Evolutionary conservation across 2,888 invertebrate species (phyloP), one percentile per base, ranked within the genome.

Genomic region (Ochropacha duplaris): DNA sequence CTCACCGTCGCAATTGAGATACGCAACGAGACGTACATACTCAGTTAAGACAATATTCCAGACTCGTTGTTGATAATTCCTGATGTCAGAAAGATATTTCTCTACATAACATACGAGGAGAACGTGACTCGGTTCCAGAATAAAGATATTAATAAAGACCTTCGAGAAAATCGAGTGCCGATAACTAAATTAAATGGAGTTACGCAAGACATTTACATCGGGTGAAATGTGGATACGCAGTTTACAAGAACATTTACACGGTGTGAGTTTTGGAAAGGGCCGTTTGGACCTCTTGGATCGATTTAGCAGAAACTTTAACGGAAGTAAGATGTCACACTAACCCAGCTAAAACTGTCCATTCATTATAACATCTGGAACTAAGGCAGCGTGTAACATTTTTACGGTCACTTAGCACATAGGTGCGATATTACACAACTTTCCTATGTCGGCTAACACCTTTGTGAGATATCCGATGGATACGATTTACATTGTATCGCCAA

Each of bases 361-460:
- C 66, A 73, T 67, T 66, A 67, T 54, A 68, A 72, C 60, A 65
- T 72, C 61, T 73, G 68, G 61, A 58, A 71, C 64, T 66, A 69
- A 71, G 68, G 70, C 66, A 63, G 66, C 66, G 70, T 61, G 70
- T 72, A 74, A 74, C 69, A 72, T 19, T 19, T 74, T 78, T 74
- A 76, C 73, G 65, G 65, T 65, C 77, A 83, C 69, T 90, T 90
- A 83, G 77, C 89, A 83, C 79, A 68, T 77, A 74, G 80, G 88
- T 90, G 90, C 68, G 81, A 90, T 73, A 79, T 88, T 87, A 83
- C 87, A 81, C 82, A 87, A 88, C 83, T 75, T 73, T 75, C 66
- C 71, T 71, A 62, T 58, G 72, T 70, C 76, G 71, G 68, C 64
- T 76, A 69, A 71, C 69, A 71, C 66, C 65, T 66, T 49, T 61